phyloP scores from a whole-genome alignment of 1,140 invertebrate species.

The Zaprionus vittiger region DNA sequence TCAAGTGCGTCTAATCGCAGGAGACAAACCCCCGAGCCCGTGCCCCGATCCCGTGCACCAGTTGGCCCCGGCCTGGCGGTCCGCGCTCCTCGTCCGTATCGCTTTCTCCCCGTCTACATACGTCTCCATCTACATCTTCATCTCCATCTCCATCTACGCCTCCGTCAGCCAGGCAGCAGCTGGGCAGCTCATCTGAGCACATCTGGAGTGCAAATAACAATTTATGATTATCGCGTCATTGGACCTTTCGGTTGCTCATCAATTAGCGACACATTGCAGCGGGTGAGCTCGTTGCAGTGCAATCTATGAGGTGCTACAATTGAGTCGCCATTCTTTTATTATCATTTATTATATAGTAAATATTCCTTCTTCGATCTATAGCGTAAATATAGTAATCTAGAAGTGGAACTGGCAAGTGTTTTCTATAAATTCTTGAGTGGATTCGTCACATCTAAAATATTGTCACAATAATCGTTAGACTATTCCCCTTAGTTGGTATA shows the following conservation, averaged over 20 bases:
- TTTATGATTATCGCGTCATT: constrained; percentile 71
- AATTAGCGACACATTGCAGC: not conserved
- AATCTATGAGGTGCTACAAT: not conserved
- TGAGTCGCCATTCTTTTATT: not conserved
- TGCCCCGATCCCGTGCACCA: not conserved
- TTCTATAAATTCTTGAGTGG: constrained; percentile 9
- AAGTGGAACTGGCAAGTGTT: not conserved
- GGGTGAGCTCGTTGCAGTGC: not conserved
- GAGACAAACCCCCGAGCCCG: constrained; percentile 19
- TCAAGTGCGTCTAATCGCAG: constrained; percentile 64
- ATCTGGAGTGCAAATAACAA: constrained; percentile 61
- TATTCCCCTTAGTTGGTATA: not conserved
- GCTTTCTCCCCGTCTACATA: not conserved
- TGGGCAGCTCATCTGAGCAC: constrained; percentile 27
- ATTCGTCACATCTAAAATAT: not conserved
- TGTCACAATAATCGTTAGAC: not conserved
- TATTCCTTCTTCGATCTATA: not conserved
- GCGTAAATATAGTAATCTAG: not conserved
- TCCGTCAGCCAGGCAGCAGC: not conserved
- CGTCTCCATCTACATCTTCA: too few species aligned
- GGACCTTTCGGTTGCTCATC: constrained; percentile 23
- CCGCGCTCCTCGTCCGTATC: constrained; percentile 1
- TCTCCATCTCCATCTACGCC: not conserved
- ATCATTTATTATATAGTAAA: not conserved
- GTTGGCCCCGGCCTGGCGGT: constrained; percentile 11